phyloP scores from a whole-genome alignment of 2,888 invertebrate species.

The Cephus sareptanus region DNA sequence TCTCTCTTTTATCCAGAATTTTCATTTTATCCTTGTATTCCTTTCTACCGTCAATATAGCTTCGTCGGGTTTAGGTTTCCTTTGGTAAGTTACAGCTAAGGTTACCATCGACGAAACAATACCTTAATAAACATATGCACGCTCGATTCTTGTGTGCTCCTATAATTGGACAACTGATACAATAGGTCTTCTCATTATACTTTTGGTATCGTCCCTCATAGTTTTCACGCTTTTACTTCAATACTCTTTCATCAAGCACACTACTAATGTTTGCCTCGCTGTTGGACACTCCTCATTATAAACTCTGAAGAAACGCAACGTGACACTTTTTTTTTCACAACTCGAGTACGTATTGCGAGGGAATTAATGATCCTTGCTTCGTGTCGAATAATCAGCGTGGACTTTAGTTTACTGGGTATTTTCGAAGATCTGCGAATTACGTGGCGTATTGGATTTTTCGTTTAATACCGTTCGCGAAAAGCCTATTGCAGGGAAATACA shows the following conservation, averaged over 20 bases:
- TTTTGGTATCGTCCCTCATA: neutral
- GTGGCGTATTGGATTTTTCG: neutral
- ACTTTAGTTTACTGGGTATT: neutral
- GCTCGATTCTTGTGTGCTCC: no score
- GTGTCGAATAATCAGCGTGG: neutral
- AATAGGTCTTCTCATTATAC: neutral
- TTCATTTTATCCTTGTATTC: neutral
- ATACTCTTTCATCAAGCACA: neutral
- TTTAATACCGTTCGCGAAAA: no score
- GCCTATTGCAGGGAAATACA: neutral
- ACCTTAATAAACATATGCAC: neutral
- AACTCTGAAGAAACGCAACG: neutral
- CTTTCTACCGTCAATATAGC: neutral
- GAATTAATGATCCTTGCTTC: neutral
- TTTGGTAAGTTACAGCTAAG: neutral
- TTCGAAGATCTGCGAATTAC: neutral
- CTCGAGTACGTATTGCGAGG: neutral
- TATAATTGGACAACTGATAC: neutral
- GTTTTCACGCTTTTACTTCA: neutral
- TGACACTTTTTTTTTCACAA: neutral
- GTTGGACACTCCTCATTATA: neutral
- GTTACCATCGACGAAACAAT: neutral
- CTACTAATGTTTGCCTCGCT: neutral
- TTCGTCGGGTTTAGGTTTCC: neutral
- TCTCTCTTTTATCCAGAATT: neutral